Conservation (phyloP, 53 echinoderm and acorn worm genomes). For the Hippasteria phrygiana region DNA sequence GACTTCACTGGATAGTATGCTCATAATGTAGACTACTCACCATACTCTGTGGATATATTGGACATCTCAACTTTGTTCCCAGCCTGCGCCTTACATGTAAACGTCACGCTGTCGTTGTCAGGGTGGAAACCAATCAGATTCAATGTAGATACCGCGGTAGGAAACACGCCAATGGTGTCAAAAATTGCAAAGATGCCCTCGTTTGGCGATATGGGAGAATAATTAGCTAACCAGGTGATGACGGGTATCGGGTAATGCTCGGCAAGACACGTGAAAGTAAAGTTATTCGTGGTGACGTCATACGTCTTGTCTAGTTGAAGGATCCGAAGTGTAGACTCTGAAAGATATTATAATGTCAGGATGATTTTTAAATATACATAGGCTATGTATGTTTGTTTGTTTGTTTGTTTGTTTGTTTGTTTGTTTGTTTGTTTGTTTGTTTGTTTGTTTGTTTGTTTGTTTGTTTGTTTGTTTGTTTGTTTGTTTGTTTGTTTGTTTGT, state of each 20-base stretch:
- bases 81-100: slow-evolving; percentile 13
- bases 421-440: too few species aligned
- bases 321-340: slow-evolving; percentile 43
- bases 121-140: slow-evolving; percentile 41
- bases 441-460: too few species aligned
- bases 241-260: slow-evolving; percentile 28
- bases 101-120: slow-evolving; percentile 43
- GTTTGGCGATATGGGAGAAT: background rate
- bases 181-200: slow-evolving; percentile 18
- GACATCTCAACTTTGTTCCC: background rate
- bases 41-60: slow-evolving; percentile 29
- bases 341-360: background rate
- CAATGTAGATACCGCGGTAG: background rate
- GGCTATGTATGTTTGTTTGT: too few species aligned
- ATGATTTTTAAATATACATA: too few species aligned
- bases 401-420: too few species aligned
- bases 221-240: slow-evolving; percentile 43
- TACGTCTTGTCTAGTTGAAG: slow-evolving; percentile 11
- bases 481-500: too few species aligned
- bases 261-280: slow-evolving; percentile 40
- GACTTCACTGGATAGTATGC: background rate
- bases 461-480: too few species aligned
- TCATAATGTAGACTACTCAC: slow-evolving; percentile 1
- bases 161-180: slow-evolving; percentile 11
- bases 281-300: slow-evolving; percentile 32